Percentiles rank a stretch among this genome's conserved stretches.
Evolutionary conservation across 2,888 invertebrate species (phyloP).

Genomic region (Hypomecis punctinalis): DNA sequence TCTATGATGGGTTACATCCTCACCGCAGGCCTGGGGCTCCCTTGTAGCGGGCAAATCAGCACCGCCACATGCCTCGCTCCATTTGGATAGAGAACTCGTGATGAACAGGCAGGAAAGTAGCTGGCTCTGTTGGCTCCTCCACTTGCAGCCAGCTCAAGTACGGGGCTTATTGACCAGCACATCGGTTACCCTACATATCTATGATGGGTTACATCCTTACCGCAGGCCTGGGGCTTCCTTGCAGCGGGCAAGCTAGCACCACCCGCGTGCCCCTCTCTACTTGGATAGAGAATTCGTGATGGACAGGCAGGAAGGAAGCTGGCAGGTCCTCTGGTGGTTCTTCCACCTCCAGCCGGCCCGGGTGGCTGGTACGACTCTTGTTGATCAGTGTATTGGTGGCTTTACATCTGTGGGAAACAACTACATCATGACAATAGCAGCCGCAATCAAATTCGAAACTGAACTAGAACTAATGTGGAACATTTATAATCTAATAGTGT

Average conservation of each 20-base stretch:
- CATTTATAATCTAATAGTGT: no score
- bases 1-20: slow-evolving; percentile 7
- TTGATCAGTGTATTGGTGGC: slow-evolving; percentile 71
- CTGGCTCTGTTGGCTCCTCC: slow-evolving; percentile 35
- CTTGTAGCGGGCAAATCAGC: slow-evolving; percentile 86
- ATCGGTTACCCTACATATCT: no score
- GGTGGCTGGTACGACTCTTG: slow-evolving; percentile 76
- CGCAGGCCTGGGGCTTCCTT: slow-evolving; percentile 85
- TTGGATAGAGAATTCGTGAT: slow-evolving; percentile 53
- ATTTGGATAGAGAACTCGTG: slow-evolving; percentile 60
- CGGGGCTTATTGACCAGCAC: neutral
- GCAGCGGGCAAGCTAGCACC: slow-evolving; percentile 85
- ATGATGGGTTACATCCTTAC: slow-evolving; percentile 54
- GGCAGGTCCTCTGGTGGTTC: slow-evolving; percentile 42
- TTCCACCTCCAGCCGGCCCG: slow-evolving; percentile 70
- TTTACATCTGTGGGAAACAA: slow-evolving; percentile 66
- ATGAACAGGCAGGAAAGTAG: slow-evolving; percentile 51
- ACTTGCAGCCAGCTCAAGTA: slow-evolving; percentile 51
- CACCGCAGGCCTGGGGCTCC: slow-evolving; percentile 85
- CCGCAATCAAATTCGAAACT: neutral
- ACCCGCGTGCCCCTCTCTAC: slow-evolving; percentile 76
- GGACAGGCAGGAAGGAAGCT: slow-evolving; percentile 53
- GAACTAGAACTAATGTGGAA: neutral
- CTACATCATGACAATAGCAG: neutral
- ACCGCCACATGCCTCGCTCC: slow-evolving; percentile 75